These are phyloP conservation scores for Operophtera brumata DNA, from an alignment of 2,888 invertebrate species.

Conservation along the genomic window DNA sequence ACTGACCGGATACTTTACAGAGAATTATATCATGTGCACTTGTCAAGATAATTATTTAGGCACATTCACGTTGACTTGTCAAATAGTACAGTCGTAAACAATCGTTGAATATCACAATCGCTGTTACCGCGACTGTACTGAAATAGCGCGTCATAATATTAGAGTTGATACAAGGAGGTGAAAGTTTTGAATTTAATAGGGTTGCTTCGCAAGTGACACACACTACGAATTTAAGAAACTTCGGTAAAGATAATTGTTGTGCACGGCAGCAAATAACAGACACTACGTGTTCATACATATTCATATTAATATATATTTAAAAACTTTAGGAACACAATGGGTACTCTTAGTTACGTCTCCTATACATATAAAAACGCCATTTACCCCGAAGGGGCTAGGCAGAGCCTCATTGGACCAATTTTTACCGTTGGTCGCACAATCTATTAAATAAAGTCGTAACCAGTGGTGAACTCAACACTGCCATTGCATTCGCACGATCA, in stretches of 20 bases:
- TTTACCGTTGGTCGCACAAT: no score
- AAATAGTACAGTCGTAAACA: conserved; percentile 16
- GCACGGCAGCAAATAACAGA: neutral
- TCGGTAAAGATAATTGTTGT: neutral
- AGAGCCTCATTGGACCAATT: no score
- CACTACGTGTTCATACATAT: no score
- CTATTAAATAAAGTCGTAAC: no score
- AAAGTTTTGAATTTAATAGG: conserved; percentile 16
- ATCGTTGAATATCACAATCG: conserved; percentile 11
- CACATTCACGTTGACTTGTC: conserved; percentile 1
- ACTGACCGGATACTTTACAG: neutral
- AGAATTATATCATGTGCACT: neutral
- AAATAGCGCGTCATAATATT: conserved; percentile 18
- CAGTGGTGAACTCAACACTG: no score
- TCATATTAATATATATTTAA: no score
- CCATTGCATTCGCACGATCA: no score
- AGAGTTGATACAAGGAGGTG: conserved; percentile 4
- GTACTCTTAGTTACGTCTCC: no score
- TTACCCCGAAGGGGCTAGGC: no score
- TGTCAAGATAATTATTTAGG: neutral
- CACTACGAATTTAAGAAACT: neutral
- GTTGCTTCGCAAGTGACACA: neutral
- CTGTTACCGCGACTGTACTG: conserved; percentile 7
- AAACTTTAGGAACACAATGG: no score
- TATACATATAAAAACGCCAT: no score